These are phyloP conservation scores for Erithacus rubecula DNA, from an alignment of 2,797 vertebrate genomes.

Conservation along the genomic window DNA sequence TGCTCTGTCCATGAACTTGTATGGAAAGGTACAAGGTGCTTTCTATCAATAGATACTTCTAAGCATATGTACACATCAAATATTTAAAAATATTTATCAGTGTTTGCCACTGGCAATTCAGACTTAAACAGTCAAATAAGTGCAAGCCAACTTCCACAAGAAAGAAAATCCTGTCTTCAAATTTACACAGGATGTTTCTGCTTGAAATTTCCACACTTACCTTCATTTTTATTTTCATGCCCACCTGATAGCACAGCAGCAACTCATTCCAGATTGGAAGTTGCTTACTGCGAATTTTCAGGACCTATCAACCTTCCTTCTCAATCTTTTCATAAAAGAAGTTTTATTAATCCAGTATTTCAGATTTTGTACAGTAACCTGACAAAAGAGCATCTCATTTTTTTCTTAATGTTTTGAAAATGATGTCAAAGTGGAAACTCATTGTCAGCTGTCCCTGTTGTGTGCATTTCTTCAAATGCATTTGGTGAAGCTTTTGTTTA, in stretches of 20 bases:
- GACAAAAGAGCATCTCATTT: not conserved
- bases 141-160: not conserved
- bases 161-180: not conserved
- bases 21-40: not conserved
- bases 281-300: not conserved
- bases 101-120: not conserved
- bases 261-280: not conserved
- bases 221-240: not conserved
- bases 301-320: not conserved
- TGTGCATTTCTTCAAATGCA: not conserved
- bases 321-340: not conserved
- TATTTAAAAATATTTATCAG: not conserved
- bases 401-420: conserved; percentile 35
- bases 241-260: not conserved
- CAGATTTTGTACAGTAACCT: not conserved
- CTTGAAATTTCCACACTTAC: not conserved
- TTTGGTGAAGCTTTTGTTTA: not conserved
- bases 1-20: not conserved
- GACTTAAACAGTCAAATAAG: not conserved
- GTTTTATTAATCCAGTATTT: not conserved
- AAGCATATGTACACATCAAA: not conserved
- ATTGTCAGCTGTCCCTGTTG: not conserved
- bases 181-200: not conserved
- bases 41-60: not conserved
- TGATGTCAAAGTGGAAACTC: not conserved